Percentiles rank a stretch among this genome's conserved stretches.
Evolutionary conservation across 2,113 vertebrate genomes (phyloP).

Genomic region (Pelobates fuscus): DNA sequence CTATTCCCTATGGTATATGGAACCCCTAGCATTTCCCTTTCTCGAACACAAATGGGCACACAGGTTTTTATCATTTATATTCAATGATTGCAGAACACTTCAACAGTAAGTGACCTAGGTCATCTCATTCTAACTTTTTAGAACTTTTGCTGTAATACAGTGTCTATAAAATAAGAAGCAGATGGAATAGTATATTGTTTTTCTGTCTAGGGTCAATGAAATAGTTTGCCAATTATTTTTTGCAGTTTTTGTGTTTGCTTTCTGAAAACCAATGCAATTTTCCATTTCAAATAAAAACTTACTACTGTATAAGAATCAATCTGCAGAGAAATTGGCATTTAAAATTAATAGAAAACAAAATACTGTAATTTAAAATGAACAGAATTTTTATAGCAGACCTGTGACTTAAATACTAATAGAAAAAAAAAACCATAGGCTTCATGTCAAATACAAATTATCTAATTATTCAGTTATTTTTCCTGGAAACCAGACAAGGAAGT

Average conservation of each 20-base stretch:
- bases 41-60: constrained; percentile 10
- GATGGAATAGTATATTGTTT: constrained; percentile 40
- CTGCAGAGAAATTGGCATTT: constrained; percentile 16
- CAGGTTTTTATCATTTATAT: constrained; percentile 45
- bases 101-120: constrained; percentile 40
- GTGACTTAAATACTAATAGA: not conserved
- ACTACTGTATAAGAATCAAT: constrained; percentile 4
- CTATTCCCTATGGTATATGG: not conserved
- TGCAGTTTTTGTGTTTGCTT: constrained; percentile 17
- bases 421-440: not conserved
- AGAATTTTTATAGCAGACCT: not conserved
- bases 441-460: not conserved
- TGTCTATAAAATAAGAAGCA: constrained; percentile 42
- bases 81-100: constrained; percentile 43
- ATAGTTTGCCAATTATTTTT: constrained; percentile 46
- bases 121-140: constrained; percentile 47
- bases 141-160: constrained; percentile 39
- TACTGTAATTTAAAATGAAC: constrained; percentile 1
- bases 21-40: constrained; percentile 20
- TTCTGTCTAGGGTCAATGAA: constrained; percentile 39
- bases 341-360: not conserved
- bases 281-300: not conserved
- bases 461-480: not conserved
- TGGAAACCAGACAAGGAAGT: not conserved
- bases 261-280: constrained; percentile 15